Evolutionary conservation across 2,797 vertebrate species (phyloP).

Genomic region (Ispidina lecontei): DNA sequence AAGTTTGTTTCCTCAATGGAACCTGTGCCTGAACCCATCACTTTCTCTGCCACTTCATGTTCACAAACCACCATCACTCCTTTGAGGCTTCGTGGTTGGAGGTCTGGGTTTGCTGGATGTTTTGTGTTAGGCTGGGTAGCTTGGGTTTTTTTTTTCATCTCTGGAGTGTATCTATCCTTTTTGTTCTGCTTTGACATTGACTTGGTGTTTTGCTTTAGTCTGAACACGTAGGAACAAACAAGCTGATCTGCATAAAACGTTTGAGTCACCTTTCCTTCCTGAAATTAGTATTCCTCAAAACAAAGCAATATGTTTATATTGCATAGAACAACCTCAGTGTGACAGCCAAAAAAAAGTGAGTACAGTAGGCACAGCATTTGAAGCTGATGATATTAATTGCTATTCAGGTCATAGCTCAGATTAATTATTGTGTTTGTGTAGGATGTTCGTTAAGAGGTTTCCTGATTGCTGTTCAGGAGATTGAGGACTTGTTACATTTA

Average conservation of each 20-base stretch:
- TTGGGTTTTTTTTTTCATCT: not conserved
- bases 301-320: slow-evolving; percentile 38
- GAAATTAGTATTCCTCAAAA: slow-evolving; percentile 69
- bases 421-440: slow-evolving; percentile 83
- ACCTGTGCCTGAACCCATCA: slow-evolving; percentile 1
- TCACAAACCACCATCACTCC: not conserved
- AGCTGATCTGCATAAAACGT: slow-evolving; percentile 24
- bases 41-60: not conserved
- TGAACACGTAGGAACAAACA: slow-evolving; percentile 45
- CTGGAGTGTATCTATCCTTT: slow-evolving; percentile 5
- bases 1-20: not conserved
- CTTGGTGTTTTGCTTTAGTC: slow-evolving; percentile 43
- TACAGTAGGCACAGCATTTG: slow-evolving; percentile 47
- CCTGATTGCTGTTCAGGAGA: slow-evolving; percentile 76
- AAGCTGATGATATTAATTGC: slow-evolving; percentile 74
- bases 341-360: slow-evolving; percentile 50
- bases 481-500: slow-evolving; percentile 79
- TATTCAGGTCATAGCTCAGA: slow-evolving; percentile 74
- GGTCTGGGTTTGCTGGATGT: not conserved
- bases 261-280: slow-evolving; percentile 36
- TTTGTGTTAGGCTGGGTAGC: not conserved
- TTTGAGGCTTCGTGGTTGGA: slow-evolving; percentile 32
- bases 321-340: slow-evolving; percentile 28
- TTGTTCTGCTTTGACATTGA: slow-evolving; percentile 62
- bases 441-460: slow-evolving; percentile 77